Evolutionary conservation across 2,888 invertebrate genomes (phyloP).

Genomic region (Parascotia fuliginaria): DNA sequence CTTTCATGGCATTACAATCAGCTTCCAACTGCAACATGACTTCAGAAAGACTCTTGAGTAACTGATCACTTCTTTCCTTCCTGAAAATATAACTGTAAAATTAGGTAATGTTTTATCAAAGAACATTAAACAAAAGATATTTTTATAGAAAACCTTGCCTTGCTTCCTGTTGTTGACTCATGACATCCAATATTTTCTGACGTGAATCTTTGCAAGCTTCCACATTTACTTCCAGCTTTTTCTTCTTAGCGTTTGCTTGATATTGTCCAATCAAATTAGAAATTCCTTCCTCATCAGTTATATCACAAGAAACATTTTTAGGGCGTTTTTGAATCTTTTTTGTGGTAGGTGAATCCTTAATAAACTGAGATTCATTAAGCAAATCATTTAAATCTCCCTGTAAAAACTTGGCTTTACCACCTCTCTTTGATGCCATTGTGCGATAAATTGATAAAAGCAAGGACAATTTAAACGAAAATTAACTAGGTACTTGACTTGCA

Average conservation of each 20-base stretch:
- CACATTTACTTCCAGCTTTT: slow-evolving; percentile 52
- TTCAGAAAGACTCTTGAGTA: slow-evolving; percentile 62
- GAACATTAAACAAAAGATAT: no score
- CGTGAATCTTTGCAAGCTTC: slow-evolving; percentile 60
- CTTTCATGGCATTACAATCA: slow-evolving; percentile 67
- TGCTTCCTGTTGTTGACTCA: slow-evolving; percentile 61
- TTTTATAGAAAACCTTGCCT: slow-evolving; percentile 51
- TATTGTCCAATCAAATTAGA: slow-evolving; percentile 56
- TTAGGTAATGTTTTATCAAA: not conserved
- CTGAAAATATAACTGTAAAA: slow-evolving; percentile 43
- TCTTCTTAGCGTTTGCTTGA: slow-evolving; percentile 58
- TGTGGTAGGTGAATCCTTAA: slow-evolving; percentile 57
- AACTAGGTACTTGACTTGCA: no score
- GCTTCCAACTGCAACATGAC: slow-evolving; percentile 61
- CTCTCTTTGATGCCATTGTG: slow-evolving; percentile 62
- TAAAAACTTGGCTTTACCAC: slow-evolving; percentile 58
- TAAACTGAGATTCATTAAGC: slow-evolving; percentile 59
- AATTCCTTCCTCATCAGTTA: slow-evolving; percentile 56
- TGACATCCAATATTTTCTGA: slow-evolving; percentile 67
- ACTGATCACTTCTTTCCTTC: slow-evolving; percentile 59
- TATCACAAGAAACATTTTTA: slow-evolving; percentile 33
- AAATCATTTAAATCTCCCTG: slow-evolving; percentile 61
- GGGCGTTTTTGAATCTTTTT: slow-evolving; percentile 60
- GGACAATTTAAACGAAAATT: not conserved
- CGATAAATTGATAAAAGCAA: not conserved